Conservation (phyloP, 2,797 vertebrate species). For the Falco novaeseelandiae region DNA sequence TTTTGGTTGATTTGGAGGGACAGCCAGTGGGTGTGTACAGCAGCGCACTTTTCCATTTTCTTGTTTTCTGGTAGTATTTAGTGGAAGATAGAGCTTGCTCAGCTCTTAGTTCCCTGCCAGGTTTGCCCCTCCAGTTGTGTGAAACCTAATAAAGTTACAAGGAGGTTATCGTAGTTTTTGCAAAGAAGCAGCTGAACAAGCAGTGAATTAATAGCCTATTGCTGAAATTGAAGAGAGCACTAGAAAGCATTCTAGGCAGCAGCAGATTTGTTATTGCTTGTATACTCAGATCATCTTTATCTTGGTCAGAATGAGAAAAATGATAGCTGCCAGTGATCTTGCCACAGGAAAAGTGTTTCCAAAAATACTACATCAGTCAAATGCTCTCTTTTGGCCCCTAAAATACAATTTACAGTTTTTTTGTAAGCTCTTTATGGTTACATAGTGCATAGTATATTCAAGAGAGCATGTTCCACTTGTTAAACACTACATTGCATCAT, state of each 20-base stretch:
- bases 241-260: background rate
- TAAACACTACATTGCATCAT: background rate
- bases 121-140: background rate
- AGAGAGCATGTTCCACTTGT: background rate
- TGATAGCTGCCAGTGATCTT: background rate
- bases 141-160: background rate
- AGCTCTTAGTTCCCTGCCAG: background rate
- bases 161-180: background rate
- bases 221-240: background rate
- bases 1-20: background rate
- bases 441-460: background rate
- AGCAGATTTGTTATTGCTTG: background rate
- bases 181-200: background rate
- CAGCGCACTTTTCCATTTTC: background rate
- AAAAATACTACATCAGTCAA: background rate
- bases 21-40: accelerated
- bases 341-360: background rate
- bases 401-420: background rate
- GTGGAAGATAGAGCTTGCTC: background rate
- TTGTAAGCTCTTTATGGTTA: background rate
- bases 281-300: background rate
- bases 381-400: background rate
- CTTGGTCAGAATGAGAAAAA: background rate
- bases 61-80: background rate
- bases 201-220: background rate